Evolutionary conservation across 2,888 invertebrate genomes (phyloP), one percentile per base, ranked within the genome.

Genomic region (Orchesella flavescens): DNA sequence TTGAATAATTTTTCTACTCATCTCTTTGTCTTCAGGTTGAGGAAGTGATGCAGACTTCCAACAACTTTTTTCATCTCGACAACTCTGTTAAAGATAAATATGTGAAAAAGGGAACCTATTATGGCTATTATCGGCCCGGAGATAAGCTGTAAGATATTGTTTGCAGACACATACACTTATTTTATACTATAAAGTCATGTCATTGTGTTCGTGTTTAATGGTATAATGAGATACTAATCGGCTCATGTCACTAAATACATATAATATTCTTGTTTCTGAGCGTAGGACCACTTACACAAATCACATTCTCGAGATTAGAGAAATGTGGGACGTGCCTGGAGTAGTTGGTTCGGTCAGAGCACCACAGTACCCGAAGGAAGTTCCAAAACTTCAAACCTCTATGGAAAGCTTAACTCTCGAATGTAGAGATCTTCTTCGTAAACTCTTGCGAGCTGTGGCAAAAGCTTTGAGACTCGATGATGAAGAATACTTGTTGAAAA

Each of bases 321-420:
- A 86, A 69, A 84, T 86, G 86, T 86, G 84, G 84, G 86, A 86
- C 71, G 86, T 86, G 15, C 86, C 86, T 4, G 86, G 86, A 34
- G 65, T 77, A 7, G 46, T 65, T 15, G 63, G 72, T 7, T 75
- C 68, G 12, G 53, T n/a, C 24, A 17, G 57, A 19, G 68, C 66
- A 43, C 78, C 82, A 68, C 15, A 24, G 13, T 78, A 82, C 46
- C 94, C 94, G 1, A 89, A 89, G 87, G 94, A 94, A 89, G 93
- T 94, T 85, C 94, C 94, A 0, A 93, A 93, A 88, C 94, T 94
- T 90, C 91, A 92, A 80, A 91, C 92, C 89, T 93, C 93, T 87
- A 92, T 94, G 72, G 92, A 93, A 69, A 92, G 93, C 17, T 91
- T 94, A 85, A 93, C 94, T 10, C 92, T 91, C 81, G 94, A 94